These are phyloP conservation scores for Drosophila sulfurigaster DNA, from an alignment of 1,140 invertebrate species.

Conservation along the genomic window DNA sequence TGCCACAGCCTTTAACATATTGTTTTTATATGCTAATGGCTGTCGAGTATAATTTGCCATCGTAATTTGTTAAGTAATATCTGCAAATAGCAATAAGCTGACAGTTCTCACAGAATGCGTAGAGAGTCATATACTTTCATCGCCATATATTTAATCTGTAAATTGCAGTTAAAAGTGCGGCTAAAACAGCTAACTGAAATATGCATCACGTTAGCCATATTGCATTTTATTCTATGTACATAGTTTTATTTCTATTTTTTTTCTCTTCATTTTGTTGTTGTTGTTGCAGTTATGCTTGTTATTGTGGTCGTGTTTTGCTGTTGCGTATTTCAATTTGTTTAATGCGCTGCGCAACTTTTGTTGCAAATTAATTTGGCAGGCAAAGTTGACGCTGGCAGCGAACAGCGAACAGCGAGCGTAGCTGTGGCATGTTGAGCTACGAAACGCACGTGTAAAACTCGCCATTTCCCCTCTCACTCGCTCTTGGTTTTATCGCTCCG, in stretches of 20 bases:
- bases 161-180: slow-evolving; percentile 47
- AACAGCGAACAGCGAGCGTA: neutral
- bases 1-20: no score
- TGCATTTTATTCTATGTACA: slow-evolving; percentile 21
- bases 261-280: slow-evolving; percentile 22
- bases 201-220: slow-evolving; percentile 6
- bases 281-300: neutral
- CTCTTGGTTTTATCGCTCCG: slow-evolving; percentile 19
- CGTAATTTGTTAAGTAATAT: slow-evolving; percentile 28
- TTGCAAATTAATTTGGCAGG: slow-evolving; percentile 81
- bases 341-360: slow-evolving; percentile 75
- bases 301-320: slow-evolving; percentile 14
- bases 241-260: neutral
- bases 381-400: slow-evolving; percentile 60
- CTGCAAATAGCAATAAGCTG: slow-evolving; percentile 28
- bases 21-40: no score
- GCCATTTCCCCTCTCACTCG: slow-evolving; percentile 6
- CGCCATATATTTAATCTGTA: slow-evolving; percentile 48
- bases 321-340: slow-evolving; percentile 75
- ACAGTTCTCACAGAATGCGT: neutral
- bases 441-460: slow-evolving; percentile 49
- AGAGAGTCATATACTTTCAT: neutral
- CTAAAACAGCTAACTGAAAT: slow-evolving; percentile 37
- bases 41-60: slow-evolving; percentile 24
- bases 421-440: slow-evolving; percentile 3